Conservation (phyloP, 2,797 vertebrate genomes). For the Microctenopoma stevenorrisi region DNA sequence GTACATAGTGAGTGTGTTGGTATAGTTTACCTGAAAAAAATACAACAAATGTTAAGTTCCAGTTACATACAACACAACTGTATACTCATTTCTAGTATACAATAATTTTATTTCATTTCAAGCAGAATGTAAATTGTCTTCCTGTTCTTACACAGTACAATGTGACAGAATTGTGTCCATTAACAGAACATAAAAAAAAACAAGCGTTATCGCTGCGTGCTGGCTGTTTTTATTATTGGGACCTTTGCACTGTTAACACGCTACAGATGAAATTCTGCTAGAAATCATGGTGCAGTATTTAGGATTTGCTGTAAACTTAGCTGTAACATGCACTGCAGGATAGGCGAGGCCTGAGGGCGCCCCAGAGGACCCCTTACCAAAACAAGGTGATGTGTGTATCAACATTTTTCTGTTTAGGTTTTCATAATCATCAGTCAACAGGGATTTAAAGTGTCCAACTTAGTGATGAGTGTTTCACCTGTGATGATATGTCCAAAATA, state of each 20-base stretch:
- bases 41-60: neutral
- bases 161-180: neutral
- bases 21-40: neutral
- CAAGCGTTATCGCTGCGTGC: neutral
- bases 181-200: neutral
- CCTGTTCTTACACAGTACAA: neutral
- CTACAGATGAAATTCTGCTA: neutral
- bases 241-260: neutral
- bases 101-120: too few species aligned
- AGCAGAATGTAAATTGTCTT: neutral
- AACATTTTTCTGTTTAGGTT: neutral
- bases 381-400: too few species aligned
- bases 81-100: neutral
- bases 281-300: neutral
- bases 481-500: neutral
- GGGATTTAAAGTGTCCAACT: neutral
- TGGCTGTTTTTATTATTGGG: conserved; percentile 1
- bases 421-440: neutral
- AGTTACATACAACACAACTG: neutral
- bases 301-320: neutral
- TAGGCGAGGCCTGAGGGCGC: too few species aligned
- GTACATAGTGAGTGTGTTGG: neutral
- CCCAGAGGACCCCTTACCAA: neutral
- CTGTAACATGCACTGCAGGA: neutral
- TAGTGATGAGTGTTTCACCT: neutral